Base-by-base conservation (phyloP, 2,113 vertebrate genomes). In the Pyxicephalus adspersus region DNA sequence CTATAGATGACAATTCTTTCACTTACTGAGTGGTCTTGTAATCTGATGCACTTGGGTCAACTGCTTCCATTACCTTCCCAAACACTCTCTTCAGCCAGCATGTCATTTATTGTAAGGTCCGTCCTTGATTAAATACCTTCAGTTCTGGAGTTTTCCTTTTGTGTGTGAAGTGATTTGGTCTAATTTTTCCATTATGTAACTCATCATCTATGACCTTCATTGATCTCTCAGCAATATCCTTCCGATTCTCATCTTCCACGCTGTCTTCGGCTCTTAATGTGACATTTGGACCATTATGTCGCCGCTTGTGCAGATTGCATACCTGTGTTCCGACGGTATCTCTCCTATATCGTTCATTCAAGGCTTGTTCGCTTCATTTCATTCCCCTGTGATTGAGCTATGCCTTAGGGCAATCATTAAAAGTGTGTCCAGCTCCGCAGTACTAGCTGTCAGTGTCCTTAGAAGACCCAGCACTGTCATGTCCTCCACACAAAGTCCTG, bases 141-240 rank as follows among this genome's bases (percentile, higher is more conserved):
- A 31, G 20, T 74, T 60, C 16, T 58, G 13, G 16, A 3, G n/a
- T 38, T 60, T 38, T 74, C 16, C 28, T 74, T 45, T 38, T 52
- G 9, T 19, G 13, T 28, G 28, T n/a, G 26, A 55, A 72, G 52
- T 72, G 52, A 72, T 55, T 70, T 51, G 28, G 13, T 74, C 29
- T 74, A 74, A 38, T 73, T 73, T 73, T 68, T 34, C n/a, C 15
- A 58, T 73, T 6, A 58, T 29, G 52, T 73, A 58, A 22, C 70
- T 58, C 34, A 54, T 58, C 70, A 23, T 28, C 54, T 29, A 7
- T 60, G 29, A 38, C 71, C 71, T 73, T 58, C 70, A 34, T 73
- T 73, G 52, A 58, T 73, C 54, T 73, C 20, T n/a, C 22, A 8
- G 1, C 23, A 58, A 58, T 17, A 29, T 74, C 28, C 55, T 38